Evolutionary conservation across 92 coral and sea anemone genomes (phyloP).

Genomic region (Palythoa grandiflora): DNA sequence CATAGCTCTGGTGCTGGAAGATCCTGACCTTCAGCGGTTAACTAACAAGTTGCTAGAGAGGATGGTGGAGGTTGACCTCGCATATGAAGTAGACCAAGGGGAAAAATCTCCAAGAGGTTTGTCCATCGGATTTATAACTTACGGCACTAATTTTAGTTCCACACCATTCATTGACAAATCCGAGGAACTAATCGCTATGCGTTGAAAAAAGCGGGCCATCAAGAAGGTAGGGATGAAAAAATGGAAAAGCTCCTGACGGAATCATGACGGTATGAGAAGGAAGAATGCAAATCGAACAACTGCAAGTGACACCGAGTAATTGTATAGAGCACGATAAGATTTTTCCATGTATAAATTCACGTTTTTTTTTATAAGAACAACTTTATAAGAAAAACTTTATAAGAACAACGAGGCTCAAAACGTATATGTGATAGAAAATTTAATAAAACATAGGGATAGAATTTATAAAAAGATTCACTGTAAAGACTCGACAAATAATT

Average conservation of each 20-base stretch:
- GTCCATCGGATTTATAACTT: constrained; percentile 6
- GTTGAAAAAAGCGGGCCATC: background rate
- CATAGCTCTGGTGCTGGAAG: background rate
- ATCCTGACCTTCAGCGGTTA: background rate
- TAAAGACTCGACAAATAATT: no score
- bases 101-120: constrained; percentile 13
- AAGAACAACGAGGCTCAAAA: no score
- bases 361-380: no score
- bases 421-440: no score
- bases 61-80: constrained; percentile 16
- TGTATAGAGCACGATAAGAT: background rate
- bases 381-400: no score
- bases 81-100: constrained; percentile 17
- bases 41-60: background rate
- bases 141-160: constrained; percentile 2
- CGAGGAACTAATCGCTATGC: background rate
- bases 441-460: no score
- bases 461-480: no score
- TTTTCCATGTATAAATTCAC: no score
- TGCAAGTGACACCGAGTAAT: background rate
- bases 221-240: background rate
- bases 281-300: constrained; percentile 7
- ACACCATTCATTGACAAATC: background rate
- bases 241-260: background rate
- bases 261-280: constrained; percentile 1